phyloP scores from a whole-genome alignment of 2,113 vertebrate genomes.

The Lophochroa leadbeateri region DNA sequence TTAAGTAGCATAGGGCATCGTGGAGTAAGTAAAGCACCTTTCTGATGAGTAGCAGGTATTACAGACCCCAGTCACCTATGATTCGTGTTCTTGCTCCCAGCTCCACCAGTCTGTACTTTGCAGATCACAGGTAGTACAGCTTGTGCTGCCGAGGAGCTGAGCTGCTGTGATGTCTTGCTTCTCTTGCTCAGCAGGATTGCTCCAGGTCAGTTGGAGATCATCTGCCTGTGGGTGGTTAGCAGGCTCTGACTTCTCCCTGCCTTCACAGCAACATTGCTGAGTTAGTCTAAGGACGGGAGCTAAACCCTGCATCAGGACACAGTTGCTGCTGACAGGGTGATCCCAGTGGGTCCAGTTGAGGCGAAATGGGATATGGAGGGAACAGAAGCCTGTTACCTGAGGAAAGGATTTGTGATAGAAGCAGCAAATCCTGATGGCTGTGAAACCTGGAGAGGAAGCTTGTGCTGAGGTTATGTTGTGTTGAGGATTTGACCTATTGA shows the following conservation, averaged over 20 bases:
- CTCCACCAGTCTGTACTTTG: background rate
- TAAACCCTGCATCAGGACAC: background rate
- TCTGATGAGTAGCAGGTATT: background rate
- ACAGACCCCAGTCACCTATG: background rate
- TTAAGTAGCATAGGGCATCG: background rate
- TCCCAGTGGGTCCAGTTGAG: background rate
- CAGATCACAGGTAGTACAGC: background rate
- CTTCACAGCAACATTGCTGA: background rate
- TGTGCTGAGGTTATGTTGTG: background rate
- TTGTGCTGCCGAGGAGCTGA: background rate
- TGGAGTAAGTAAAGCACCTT: background rate
- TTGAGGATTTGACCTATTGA: background rate
- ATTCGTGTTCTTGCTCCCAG: background rate
- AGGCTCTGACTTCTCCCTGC: background rate
- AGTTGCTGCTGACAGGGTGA: background rate
- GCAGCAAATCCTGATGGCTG: background rate
- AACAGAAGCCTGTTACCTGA: background rate
- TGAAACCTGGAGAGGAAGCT: background rate
- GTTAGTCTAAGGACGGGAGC: background rate
- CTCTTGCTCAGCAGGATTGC: background rate
- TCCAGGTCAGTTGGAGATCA: background rate
- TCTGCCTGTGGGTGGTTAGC: background rate
- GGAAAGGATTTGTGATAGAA: background rate
- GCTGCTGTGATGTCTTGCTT: background rate
- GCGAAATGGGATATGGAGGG: background rate